Evolutionary conservation across 2,113 vertebrate species (phyloP), one percentile per base, ranked within the genome.

Genomic region (Melanotaenia duboulayi): DNA sequence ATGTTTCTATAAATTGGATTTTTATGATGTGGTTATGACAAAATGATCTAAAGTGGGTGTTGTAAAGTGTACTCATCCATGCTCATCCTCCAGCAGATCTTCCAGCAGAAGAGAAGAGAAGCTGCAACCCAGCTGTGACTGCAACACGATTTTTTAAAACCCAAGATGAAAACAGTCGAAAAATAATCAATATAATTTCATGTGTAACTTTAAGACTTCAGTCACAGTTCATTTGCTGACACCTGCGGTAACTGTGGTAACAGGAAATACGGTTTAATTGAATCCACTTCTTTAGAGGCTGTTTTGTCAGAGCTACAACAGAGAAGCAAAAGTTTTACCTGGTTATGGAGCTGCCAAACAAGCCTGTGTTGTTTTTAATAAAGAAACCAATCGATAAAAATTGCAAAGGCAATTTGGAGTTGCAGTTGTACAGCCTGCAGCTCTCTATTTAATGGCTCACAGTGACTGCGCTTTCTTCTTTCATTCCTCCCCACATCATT

Each of bases 321-420:
- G n/a, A 48, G 8, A 35, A 35, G 40, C 50, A 56, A 20, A 56
- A 25, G 40, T 51, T 57, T 52, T 24, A 13, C 32, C 8, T 23
- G 17, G 7, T 55, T 54, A 54, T 16, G n/a, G 16, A 37, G 52
- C 25, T 39, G 20, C 28, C 51, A 73, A 32, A 48, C 60, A 16
- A 37, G 37, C 42, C 60, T 20, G 62, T 20, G 32, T 13, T 70
- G 20, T 50, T 64, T 35, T 44, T 25, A 65, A 59, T 66, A 32
- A 66, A 65, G 46, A 44, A 66, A n/a, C 25, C 35, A 58, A 25
- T 51, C 64, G 4, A 32, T 65, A 28, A 65, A 51, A 58, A 51
- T 39, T 50, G 51, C 54, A 58, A 49, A 44, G 19, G 23, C 24
- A 20, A 55, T 35, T 54, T 57, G 44, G 22, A 39, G 28, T 28